Evolutionary conservation across 35 echinoderm and acorn worm genomes (phyloP), one percentile per base, ranked within the genome.

Genomic region (Chiridota heheva): DNA sequence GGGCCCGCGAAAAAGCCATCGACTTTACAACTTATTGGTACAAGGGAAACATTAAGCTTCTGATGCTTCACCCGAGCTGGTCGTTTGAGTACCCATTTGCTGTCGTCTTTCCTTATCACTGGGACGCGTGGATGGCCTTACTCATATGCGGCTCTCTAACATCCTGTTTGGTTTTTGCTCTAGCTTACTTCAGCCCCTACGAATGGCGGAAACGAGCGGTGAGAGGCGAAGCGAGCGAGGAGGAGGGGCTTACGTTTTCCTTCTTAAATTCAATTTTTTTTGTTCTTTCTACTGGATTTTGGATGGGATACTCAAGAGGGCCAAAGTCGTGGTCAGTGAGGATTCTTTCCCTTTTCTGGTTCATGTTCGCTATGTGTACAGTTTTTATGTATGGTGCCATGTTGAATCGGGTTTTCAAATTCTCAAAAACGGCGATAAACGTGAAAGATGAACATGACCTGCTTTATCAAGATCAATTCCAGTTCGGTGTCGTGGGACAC

Each of bases 371-470:
- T 4, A 30, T 98, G 0, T 43, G 87, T n/a, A 80, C 84, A 39
- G 67, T 91, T 2, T 90, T 87, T 58, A 40, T 87, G 43, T 98
- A 91, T 65, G 62, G 84, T 29, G 63, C 61, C 29, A 98, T 91
- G 57, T 67, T 98, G 34, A 49, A 72, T 10, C 41, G 73, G 33
- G 91, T 88, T 67, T 51, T 98, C 5, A 78, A 67, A 25, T 76
- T 90, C 34, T 69, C 49, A 37, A 98, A 91, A 67, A 74, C 65
- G 3, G 74, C 73, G n/a, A 12, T 82, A 4, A 40, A 29, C 4
- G 72, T 92, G 20, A 28, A 30, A 30, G 81, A 70, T 53, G 38
- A 77, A 24, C 5, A 31, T 3, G 85, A 98, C 36, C 75, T 91
- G 0, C 72, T 88, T 2, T 51, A 81, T n/a, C 86, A 89, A 33